phyloP scores from a whole-genome alignment of 2,888 invertebrate species.

The Drosophila nr. perissopoda region DNA sequence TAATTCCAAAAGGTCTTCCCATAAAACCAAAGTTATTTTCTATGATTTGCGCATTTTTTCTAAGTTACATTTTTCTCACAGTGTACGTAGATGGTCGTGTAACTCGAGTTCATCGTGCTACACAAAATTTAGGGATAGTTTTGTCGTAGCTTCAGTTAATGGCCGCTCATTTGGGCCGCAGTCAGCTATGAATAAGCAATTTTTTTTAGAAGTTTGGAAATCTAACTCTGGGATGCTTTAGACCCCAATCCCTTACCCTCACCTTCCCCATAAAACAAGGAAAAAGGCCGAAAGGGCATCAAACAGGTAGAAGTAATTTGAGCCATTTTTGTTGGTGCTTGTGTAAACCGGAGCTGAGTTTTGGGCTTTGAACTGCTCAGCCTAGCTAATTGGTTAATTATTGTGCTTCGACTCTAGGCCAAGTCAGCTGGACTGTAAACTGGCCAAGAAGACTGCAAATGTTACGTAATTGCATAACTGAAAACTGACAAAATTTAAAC shows the following conservation, averaged over 20 bases:
- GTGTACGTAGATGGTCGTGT: neutral
- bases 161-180: slow-evolving; percentile 66
- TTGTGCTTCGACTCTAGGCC: slow-evolving; percentile 47
- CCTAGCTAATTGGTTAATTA: slow-evolving; percentile 75
- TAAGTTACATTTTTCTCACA: neutral
- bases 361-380: slow-evolving; percentile 59
- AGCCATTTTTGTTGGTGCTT: slow-evolving; percentile 3
- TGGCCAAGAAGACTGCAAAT: neutral
- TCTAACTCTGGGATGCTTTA: slow-evolving; percentile 17
- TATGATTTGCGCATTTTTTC: neutral
- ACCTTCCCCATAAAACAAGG: neutral
- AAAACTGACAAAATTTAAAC: slow-evolving; percentile 5
- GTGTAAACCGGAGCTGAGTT: slow-evolving; percentile 15
- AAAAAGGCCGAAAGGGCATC: slow-evolving; percentile 15
- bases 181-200: slow-evolving; percentile 75
- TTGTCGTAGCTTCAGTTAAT: slow-evolving; percentile 54
- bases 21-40: too few species aligned
- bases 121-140: slow-evolving; percentile 33
- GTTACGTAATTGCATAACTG: slow-evolving; percentile 3
- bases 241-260: neutral
- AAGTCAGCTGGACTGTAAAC: neutral
- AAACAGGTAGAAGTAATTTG: slow-evolving; percentile 23
- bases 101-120: slow-evolving; percentile 1
- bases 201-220: slow-evolving; percentile 29
- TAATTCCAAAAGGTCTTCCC: neutral